Evolutionary conservation across 2,797 vertebrate species (phyloP).

Genomic region (Poecilia velifera): DNA sequence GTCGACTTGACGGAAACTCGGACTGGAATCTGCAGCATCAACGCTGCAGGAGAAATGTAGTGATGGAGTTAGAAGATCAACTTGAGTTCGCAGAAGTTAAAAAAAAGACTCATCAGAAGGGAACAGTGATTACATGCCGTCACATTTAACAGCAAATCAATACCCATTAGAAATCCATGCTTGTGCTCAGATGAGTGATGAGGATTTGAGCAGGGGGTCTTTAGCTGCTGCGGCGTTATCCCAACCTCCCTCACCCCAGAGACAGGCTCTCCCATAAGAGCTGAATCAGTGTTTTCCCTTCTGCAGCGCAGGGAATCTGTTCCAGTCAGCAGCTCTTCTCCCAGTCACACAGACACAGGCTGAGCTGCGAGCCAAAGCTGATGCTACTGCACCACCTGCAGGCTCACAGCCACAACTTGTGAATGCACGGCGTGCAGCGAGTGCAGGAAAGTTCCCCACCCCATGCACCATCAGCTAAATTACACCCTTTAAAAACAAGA

Average conservation of each 20-base stretch:
- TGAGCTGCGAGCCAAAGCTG: constrained; percentile 70
- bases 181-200: constrained; percentile 34
- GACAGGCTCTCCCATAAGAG: constrained; percentile 71
- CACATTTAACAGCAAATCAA: constrained; percentile 56
- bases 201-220: constrained; percentile 42
- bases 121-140: constrained; percentile 11
- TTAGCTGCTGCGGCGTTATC: constrained; percentile 41
- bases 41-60: constrained; percentile 12
- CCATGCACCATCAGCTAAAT: constrained; percentile 6
- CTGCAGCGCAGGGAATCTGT: constrained; percentile 65
- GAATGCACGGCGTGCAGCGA: constrained; percentile 2
- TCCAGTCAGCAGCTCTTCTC: constrained; percentile 76
- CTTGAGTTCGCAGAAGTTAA: not conserved
- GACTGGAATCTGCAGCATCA: constrained; percentile 6
- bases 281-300: constrained; percentile 81
- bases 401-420: constrained; percentile 61
- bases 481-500: not conserved
- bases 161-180: constrained; percentile 25
- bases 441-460: constrained; percentile 26
- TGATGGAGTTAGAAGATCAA: not conserved
- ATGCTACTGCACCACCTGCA: constrained; percentile 85
- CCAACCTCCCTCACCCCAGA: constrained; percentile 60
- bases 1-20: constrained; percentile 38
- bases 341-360: constrained; percentile 64
- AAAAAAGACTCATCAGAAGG: constrained; percentile 13